Conservation (phyloP, 2,113 vertebrate species). For the Naja naja region DNA sequence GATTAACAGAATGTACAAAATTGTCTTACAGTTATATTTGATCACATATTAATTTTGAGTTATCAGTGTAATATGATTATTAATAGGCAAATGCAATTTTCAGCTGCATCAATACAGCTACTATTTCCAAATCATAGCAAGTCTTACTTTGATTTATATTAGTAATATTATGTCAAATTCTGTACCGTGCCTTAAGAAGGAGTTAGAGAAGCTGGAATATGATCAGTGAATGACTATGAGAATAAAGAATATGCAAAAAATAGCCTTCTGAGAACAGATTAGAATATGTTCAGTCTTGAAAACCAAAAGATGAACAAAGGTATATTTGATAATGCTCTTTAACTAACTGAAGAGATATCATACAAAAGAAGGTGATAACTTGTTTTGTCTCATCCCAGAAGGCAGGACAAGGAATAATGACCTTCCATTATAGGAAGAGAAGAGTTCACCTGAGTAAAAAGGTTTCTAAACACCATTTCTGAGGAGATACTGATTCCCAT, state of each 20-base stretch:
- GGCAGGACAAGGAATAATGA: not conserved
- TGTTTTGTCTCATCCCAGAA: not conserved
- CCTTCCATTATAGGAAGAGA: not conserved
- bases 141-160: not conserved
- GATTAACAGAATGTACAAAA: not conserved
- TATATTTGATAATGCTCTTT: not conserved
- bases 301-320: not conserved
- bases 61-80: not conserved
- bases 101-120: not conserved
- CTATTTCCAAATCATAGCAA: not conserved
- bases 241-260: not conserved
- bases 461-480: not conserved
- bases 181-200: not conserved
- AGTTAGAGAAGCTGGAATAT: not conserved
- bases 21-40: not conserved
- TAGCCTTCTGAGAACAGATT: not conserved
- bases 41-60: not conserved
- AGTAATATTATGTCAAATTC: not conserved
- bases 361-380: not conserved
- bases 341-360: not conserved
- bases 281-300: not conserved
- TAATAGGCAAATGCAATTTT: not conserved
- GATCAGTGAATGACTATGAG: not conserved
- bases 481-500: not conserved
- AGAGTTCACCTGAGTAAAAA: not conserved